phyloP scores from a whole-genome alignment of 2,113 vertebrate species.

The Amia ocellicauda region DNA sequence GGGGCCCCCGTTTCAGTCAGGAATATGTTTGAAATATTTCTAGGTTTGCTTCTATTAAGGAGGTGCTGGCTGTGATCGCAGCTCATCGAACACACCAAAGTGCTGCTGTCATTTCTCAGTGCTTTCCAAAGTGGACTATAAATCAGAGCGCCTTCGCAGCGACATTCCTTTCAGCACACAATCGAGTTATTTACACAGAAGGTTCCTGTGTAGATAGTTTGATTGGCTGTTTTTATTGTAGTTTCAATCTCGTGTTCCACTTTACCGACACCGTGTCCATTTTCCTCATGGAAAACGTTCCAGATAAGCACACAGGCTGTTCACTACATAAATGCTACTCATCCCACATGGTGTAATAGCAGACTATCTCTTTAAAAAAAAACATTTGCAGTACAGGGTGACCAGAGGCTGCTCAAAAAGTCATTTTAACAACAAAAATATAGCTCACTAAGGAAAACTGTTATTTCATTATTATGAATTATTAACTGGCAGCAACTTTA shows the following conservation, averaged over 20 bases:
- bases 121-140: conserved; percentile 44
- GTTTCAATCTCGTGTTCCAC: background rate
- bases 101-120: conserved; percentile 42
- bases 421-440: too few relatives aligned
- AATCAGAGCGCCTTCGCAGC: conserved; percentile 50
- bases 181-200: conserved; percentile 42
- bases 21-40: background rate
- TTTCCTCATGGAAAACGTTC: too few relatives aligned
- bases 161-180: conserved; percentile 39
- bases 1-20: background rate
- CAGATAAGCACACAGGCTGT: too few relatives aligned
- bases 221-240: background rate
- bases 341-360: too few relatives aligned
- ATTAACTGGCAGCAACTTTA: too few relatives aligned
- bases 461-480: too few relatives aligned
- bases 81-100: background rate
- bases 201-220: conserved; percentile 37
- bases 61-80: background rate
- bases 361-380: too few relatives aligned
- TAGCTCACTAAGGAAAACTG: too few relatives aligned
- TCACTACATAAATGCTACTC: too few relatives aligned
- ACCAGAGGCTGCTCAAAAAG: too few relatives aligned
- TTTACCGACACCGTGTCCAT: too few relatives aligned
- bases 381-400: too few relatives aligned
- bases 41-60: background rate